These are phyloP conservation scores for Panthera leo DNA, from an alignment of 2,113 vertebrate genomes.

Conservation along the genomic window DNA sequence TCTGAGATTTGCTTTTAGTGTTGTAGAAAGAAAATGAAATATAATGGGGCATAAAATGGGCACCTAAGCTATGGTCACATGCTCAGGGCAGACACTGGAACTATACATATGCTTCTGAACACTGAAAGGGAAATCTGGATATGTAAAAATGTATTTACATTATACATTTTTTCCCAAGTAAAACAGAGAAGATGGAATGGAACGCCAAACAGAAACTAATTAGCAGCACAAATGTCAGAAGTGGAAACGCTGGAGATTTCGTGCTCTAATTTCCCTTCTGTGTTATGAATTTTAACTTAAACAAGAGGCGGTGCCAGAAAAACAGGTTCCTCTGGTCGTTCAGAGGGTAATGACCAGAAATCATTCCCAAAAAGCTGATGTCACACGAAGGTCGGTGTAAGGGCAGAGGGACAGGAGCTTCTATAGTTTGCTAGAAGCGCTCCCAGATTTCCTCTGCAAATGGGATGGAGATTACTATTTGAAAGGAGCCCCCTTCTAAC, in stretches of 20 bases:
- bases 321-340: neutral
- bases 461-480: neutral
- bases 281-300: conserved; percentile 37
- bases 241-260: neutral
- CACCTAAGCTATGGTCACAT: neutral
- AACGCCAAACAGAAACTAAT: conserved; percentile 33
- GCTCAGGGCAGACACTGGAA: neutral
- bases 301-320: neutral
- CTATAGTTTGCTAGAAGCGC: neutral
- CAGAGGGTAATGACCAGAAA: neutral
- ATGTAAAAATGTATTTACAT: conserved; percentile 31
- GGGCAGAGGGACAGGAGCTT: neutral
- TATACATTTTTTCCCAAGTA: neutral
- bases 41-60: neutral
- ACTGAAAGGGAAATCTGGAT: neutral
- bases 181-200: conserved; percentile 44
- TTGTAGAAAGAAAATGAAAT: neutral
- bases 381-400: neutral
- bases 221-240: conserved; percentile 47
- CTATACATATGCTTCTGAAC: neutral
- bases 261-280: conserved; percentile 20
- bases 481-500: neutral
- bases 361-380: neutral
- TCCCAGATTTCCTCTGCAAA: neutral
- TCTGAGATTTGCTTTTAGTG: neutral